Evolutionary conservation across 2,888 invertebrate species (phyloP).

Genomic region (Corythucha ciliata): DNA sequence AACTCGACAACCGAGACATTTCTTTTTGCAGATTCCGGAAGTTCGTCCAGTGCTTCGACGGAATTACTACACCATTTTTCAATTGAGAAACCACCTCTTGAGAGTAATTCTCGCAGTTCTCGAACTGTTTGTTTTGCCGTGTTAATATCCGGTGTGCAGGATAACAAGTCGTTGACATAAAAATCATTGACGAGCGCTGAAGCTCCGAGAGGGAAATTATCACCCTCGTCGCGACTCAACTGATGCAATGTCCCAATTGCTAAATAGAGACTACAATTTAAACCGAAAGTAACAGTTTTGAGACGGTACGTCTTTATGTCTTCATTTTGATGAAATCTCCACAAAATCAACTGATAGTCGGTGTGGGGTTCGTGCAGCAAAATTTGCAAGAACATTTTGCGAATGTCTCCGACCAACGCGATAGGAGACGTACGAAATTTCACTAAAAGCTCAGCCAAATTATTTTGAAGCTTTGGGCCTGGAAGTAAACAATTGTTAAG

Average conservation of each 20-base stretch:
- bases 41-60: conserved; percentile 3
- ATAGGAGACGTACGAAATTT: conserved; percentile 1
- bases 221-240: conserved; percentile 26
- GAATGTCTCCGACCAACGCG: conserved; percentile 5
- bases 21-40: too few species aligned
- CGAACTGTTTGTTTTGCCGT: conserved; percentile 12
- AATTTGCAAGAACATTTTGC: conserved; percentile 20
- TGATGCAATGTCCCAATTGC: conserved; percentile 29
- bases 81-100: conserved; percentile 20
- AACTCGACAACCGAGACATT: too few species aligned
- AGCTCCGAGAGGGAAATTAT: conserved; percentile 24
- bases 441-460: conserved; percentile 35
- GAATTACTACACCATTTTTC: conserved; percentile 15
- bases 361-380: conserved; percentile 21
- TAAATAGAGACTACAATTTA: conserved; percentile 28
- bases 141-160: too few species aligned
- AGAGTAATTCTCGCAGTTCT: conserved; percentile 13
- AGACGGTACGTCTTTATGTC: conserved; percentile 19
- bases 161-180: conserved; percentile 22
- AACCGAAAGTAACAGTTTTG: conserved; percentile 32
- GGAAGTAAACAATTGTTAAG: conserved; percentile 25
- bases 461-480: conserved; percentile 39
- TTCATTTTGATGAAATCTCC: conserved; percentile 27
- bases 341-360: conserved; percentile 33
- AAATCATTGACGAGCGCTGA: conserved; percentile 13